A percentile compares a stretch with the other conserved stretches of the same genome.
phyloP scores from a whole-genome alignment of 2,888 invertebrate species.

The Candidula unifasciata region DNA sequence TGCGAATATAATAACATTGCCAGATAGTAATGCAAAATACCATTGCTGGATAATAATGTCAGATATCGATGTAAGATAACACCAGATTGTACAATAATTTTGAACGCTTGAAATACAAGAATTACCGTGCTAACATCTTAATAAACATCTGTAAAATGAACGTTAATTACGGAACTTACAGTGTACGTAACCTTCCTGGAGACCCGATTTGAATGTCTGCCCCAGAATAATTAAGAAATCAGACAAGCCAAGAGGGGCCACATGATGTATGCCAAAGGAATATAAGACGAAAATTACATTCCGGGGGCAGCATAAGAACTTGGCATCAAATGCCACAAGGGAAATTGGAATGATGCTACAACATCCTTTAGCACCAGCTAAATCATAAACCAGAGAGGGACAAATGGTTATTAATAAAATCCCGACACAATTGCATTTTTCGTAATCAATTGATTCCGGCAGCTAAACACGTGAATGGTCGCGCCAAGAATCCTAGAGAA shows the following conservation, averaged over 20 bases:
- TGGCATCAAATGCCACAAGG: constrained; percentile 2
- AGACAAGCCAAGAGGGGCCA: neutral
- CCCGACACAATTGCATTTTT: constrained; percentile 49
- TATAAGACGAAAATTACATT: constrained; percentile 38
- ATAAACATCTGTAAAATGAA: neutral
- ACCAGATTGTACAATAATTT: too few relatives aligned
- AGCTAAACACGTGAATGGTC: constrained; percentile 35
- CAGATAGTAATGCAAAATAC: too few relatives aligned
- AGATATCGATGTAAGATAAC: too few relatives aligned
- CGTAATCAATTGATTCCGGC: constrained; percentile 51
- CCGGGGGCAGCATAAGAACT: constrained; percentile 17
- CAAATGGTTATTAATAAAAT: constrained; percentile 46
- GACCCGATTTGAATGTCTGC: neutral
- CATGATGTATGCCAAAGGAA: constrained; percentile 4
- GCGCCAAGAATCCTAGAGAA: constrained; percentile 41
- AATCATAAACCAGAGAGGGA: constrained; percentile 26
- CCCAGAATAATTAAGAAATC: constrained; percentile 28
- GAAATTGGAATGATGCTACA: constrained; percentile 39
- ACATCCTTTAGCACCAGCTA: constrained; percentile 29
- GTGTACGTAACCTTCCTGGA: neutral
- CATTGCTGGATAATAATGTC: too few relatives aligned
- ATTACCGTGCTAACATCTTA: neutral
- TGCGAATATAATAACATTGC: too few relatives aligned
- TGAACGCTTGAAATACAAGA: neutral
- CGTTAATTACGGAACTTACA: neutral